phyloP scores from a whole-genome alignment of 2,888 invertebrate species.

The Sinentomon sp. region DNA sequence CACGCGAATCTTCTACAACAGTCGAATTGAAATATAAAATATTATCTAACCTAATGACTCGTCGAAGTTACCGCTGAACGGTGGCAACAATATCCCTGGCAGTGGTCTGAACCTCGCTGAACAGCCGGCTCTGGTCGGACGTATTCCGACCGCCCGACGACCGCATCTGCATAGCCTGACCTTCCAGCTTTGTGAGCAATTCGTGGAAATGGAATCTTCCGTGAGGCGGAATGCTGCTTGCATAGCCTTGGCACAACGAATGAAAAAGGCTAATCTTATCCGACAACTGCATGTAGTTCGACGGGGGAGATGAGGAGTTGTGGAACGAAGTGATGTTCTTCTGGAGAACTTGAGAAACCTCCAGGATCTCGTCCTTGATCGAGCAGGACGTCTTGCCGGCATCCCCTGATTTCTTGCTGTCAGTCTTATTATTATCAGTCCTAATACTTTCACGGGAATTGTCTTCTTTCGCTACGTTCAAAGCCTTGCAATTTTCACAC shows the following conservation, averaged over 20 bases:
- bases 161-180: constrained; percentile 35
- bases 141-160: constrained; percentile 39
- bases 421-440: constrained; percentile 2
- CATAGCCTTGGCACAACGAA: constrained; percentile 51
- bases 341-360: constrained; percentile 16
- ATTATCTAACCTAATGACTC: too few relatives aligned
- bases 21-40: too few relatives aligned
- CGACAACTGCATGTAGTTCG: constrained; percentile 49
- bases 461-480: too few relatives aligned
- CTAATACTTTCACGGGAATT: too few relatives aligned
- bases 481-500: too few relatives aligned
- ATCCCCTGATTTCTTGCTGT: neutral
- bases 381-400: constrained; percentile 1
- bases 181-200: constrained; percentile 36
- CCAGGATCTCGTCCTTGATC: constrained; percentile 12
- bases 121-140: constrained; percentile 34
- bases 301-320: too few relatives aligned
- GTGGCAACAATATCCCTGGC: constrained; percentile 43
- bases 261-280: constrained; percentile 53
- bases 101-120: constrained; percentile 41
- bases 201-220: constrained; percentile 65
- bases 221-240: constrained; percentile 57
- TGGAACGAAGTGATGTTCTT: constrained; percentile 13
- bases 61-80: constrained; percentile 30
- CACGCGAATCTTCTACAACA: too few relatives aligned